Base-by-base conservation (phyloP, 2,113 vertebrate genomes). In the Marmota monax region DNA sequence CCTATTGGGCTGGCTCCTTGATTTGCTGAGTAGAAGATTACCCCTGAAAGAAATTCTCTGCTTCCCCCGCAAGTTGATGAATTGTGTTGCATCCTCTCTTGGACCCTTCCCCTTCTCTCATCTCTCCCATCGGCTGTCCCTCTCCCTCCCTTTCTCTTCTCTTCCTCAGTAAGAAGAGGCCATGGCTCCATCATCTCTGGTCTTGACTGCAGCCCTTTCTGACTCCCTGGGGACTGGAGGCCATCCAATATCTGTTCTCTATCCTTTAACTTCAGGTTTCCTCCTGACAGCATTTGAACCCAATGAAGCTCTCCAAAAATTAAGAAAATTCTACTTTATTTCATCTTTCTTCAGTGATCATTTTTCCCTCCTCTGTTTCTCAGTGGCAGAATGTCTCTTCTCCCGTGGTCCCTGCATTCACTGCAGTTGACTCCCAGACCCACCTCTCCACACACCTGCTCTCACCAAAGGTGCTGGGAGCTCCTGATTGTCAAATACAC, bases 381-480 rank as follows among this genome's bases (percentile, higher is more conserved):
- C 4, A 37, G 23, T 39, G 13, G 42, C 51, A 39, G 32, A 0
- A 20, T 53, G 67, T 67, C 27, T 88, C 73, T 83, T 72, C 9
- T 85, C 48, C n/a, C 1, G 1, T 45, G 10, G 2, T 10, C 61
- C 37, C 32, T 73, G 0, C 13, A 51, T 22, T 11, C 22, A 22
- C 6, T 34, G 61, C 51, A 17, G 12, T 1, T 22, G 82, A n/a
- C 16, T 9, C 34, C 67, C 20, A 14, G 51, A 13, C 14, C 37
- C 61, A 27, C 4, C 8, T 7, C 9, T 32, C 17, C 1, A 34
- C 27, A 58, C 65, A 39, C 16, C 6, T 23, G 17, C 70, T 63
- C 4, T 1, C 20, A 22, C 27, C 48, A 23, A 14, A 9, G 16
- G 78, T 1, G 1, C 17, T 0, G 1, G 39, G 61, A 65, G 7